Evolutionary conservation across 2,888 invertebrate genomes (phyloP).

Genomic region (Emmelina monodactyla): DNA sequence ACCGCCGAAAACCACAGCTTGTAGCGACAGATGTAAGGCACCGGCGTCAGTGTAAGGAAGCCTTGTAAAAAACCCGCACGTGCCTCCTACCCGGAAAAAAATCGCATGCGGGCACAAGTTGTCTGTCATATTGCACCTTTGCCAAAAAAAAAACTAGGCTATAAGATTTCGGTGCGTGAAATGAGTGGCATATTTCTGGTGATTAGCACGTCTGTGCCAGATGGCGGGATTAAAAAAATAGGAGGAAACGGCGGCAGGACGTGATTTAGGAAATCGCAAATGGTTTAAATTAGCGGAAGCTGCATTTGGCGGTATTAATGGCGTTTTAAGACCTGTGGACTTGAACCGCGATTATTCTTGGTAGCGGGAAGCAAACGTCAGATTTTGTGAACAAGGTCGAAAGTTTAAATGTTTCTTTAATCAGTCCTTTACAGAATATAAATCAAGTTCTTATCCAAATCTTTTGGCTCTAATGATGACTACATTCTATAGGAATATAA

Average conservation of each 20-base stretch:
- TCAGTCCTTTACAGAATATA: no score
- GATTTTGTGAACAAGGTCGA: no score
- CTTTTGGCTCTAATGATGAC: no score
- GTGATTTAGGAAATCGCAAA: not conserved
- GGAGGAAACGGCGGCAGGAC: not conserved
- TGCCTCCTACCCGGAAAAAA: constrained; percentile 50
- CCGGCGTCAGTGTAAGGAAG: constrained; percentile 47
- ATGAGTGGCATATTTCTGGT: constrained; percentile 38
- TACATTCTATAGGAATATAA: no score
- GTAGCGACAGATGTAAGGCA: constrained; percentile 53
- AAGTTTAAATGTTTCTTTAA: no score
- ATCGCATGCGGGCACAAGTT: constrained; percentile 61
- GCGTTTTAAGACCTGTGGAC: no score
- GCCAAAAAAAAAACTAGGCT: constrained; percentile 30
- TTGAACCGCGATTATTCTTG: no score
- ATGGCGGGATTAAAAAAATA: no score
- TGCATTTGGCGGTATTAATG: no score
- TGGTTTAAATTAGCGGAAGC: constrained; percentile 1
- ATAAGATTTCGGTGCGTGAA: constrained; percentile 42
- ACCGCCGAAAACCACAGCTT: constrained; percentile 50
- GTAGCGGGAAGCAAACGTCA: no score
- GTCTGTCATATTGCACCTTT: constrained; percentile 35
- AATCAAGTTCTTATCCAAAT: no score
- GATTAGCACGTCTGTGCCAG: constrained; percentile 14
- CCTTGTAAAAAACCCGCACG: constrained; percentile 52